phyloP scores from a whole-genome alignment of 2,797 vertebrate genomes.

The Adelosebastes latens region DNA sequence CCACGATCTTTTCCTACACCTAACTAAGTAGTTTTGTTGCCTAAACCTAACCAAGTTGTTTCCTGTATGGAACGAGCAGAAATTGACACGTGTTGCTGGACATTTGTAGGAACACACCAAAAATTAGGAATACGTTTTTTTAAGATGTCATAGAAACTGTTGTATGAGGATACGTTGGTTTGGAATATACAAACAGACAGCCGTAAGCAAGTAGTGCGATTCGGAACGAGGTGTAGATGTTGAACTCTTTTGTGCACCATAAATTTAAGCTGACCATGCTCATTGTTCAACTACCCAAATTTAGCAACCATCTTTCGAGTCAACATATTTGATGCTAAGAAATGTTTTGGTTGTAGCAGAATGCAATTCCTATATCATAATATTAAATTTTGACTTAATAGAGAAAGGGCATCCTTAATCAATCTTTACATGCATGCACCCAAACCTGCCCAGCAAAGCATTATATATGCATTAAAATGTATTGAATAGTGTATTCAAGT shows the following conservation, averaged over 20 bases:
- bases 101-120: neutral
- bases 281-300: neutral
- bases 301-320: neutral
- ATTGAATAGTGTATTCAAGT: constrained; percentile 20
- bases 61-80: no score
- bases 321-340: neutral
- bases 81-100: neutral
- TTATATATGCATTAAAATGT: constrained; percentile 47
- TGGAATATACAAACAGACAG: neutral
- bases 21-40: no score
- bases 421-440: constrained; percentile 1
- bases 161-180: neutral
- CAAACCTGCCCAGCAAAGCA: constrained; percentile 15
- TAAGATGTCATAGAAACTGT: neutral
- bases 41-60: no score
- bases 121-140: neutral
- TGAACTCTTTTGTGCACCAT: neutral
- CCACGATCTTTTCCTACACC: no score
- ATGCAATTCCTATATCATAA: neutral
- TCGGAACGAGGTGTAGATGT: neutral
- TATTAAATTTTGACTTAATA: neutral
- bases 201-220: neutral
- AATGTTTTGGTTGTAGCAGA: neutral
- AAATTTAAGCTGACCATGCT: neutral
- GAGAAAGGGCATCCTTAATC: neutral